Evolutionary conservation across 2,113 vertebrate species (phyloP).

Genomic region (Cephalopholis sonnerati): DNA sequence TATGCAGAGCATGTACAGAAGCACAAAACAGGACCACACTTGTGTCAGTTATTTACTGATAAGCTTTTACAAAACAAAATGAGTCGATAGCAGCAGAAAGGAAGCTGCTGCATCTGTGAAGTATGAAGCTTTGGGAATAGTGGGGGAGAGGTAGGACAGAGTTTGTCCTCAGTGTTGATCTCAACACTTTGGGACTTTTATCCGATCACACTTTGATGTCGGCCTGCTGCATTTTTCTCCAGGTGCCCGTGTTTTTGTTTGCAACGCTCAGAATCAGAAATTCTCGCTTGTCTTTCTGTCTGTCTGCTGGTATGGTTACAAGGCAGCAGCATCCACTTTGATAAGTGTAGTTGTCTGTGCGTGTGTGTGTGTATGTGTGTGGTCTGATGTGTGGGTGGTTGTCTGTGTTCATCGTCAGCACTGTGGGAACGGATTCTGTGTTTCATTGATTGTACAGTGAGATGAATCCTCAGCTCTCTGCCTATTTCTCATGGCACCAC

Average conservation of each 20-base stretch:
- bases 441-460: conserved; percentile 60
- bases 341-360: conserved; percentile 13
- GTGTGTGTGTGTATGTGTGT: background rate
- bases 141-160: background rate
- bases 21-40: background rate
- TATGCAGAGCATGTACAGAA: background rate
- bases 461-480: conserved; percentile 32
- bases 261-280: background rate
- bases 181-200: conserved; percentile 7
- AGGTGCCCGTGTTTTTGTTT: background rate
- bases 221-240: background rate
- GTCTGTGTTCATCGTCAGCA: conserved; percentile 32
- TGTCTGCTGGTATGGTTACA: conserved; percentile 38
- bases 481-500: background rate
- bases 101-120: background rate
- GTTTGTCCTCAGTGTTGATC: background rate
- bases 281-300: conserved; percentile 30
- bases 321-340: conserved; percentile 42
- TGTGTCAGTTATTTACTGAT: background rate
- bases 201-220: background rate
- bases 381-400: conserved; percentile 41
- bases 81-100: background rate
- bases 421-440: conserved; percentile 57
- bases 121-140: background rate
- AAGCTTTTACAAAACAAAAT: background rate